These are phyloP conservation scores for Cepphus grylle DNA, from an alignment of 2,113 vertebrate species.

Conservation along the genomic window DNA sequence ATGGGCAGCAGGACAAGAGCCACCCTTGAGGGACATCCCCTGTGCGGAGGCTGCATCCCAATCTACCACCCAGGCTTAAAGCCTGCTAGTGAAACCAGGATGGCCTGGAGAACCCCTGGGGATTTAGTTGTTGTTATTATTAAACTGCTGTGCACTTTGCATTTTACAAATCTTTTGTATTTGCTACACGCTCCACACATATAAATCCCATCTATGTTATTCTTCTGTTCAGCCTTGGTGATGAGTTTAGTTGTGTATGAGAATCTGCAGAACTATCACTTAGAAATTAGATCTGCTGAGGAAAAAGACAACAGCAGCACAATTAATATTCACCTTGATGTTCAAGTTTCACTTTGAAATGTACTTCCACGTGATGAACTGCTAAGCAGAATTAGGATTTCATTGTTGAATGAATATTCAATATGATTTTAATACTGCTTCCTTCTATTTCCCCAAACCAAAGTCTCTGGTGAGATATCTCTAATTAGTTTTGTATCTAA, in stretches of 20 bases:
- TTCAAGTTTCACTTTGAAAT: slow-evolving; percentile 12
- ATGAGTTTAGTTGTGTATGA: background rate
- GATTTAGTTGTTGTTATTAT: background rate
- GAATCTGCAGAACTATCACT: background rate
- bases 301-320: background rate
- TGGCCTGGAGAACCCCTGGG: background rate
- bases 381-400: slow-evolving; percentile 24
- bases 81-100: background rate
- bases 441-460: background rate
- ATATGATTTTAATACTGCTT: background rate
- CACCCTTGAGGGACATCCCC: too few relatives aligned
- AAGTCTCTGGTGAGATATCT: background rate
- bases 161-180: background rate
- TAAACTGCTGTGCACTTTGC: background rate
- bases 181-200: background rate
- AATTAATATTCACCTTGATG: slow-evolving; percentile 30
- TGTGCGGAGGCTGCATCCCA: background rate
- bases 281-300: background rate
- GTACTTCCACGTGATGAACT: background rate
- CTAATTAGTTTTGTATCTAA: background rate
- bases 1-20: too few relatives aligned
- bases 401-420: slow-evolving; percentile 43
- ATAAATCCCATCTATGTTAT: background rate
- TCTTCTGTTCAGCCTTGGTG: background rate
- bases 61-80: background rate